Conservation (phyloP, 2,797 vertebrate genomes). For the Cygnus olor region DNA sequence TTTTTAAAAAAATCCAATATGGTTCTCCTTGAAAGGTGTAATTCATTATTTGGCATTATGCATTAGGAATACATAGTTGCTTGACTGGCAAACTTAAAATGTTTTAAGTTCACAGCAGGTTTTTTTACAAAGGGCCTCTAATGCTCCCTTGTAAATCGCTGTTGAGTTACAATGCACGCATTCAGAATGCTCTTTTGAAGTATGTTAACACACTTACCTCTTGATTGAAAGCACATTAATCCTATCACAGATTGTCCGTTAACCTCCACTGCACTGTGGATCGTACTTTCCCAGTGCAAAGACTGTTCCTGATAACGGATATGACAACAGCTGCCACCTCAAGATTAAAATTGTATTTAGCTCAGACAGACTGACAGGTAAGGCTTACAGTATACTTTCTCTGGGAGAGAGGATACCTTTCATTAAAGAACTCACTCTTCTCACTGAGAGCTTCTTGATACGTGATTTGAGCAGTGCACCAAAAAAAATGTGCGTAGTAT, state of each 20-base stretch:
- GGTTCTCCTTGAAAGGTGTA: slow-evolving; percentile 73
- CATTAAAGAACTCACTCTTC: slow-evolving; percentile 55
- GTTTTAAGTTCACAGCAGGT: slow-evolving; percentile 45
- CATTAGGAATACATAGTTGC: slow-evolving; percentile 27
- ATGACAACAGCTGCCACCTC: background rate
- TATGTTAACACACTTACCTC: slow-evolving; percentile 6
- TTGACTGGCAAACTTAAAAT: slow-evolving; percentile 21
- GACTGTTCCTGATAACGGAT: background rate
- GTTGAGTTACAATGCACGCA: background rate
- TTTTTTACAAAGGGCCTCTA: background rate
- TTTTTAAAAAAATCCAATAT: slow-evolving; percentile 60
- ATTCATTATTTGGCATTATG: slow-evolving; percentile 57
- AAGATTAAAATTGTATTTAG: slow-evolving; percentile 31
- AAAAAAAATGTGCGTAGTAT: background rate
- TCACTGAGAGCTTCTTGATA: slow-evolving; percentile 29
- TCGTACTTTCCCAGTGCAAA: background rate
- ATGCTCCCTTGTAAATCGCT: background rate
- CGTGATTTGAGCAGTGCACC: background rate
- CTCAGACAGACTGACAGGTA: slow-evolving; percentile 48
- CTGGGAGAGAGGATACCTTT: slow-evolving; percentile 23
- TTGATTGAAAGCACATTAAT: slow-evolving; percentile 23
- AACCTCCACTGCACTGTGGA: slow-evolving; percentile 46
- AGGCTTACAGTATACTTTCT: background rate
- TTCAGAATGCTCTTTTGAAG: slow-evolving; percentile 19
- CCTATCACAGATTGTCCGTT: background rate